Evolutionary conservation across 1,140 invertebrate genomes (phyloP).

Genomic region (Neodiprion virginianus): DNA sequence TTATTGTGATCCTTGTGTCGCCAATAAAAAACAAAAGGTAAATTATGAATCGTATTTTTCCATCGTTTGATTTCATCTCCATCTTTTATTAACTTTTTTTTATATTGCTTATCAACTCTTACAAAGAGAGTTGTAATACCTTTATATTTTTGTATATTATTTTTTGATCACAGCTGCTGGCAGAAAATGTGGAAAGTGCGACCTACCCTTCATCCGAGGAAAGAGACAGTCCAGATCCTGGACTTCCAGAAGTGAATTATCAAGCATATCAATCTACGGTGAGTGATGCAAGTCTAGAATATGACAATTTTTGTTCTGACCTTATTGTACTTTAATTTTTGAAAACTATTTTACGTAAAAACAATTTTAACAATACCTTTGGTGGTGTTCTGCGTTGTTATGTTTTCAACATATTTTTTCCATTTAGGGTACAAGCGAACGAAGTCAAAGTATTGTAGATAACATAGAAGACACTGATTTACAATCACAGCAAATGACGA

Average conservation of each 20-base stretch:
- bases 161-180: constrained; percentile 34
- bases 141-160: constrained; percentile 9
- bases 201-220: constrained; percentile 35
- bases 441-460: constrained; percentile 39
- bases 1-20: constrained; percentile 60
- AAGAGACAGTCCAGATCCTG: constrained; percentile 45
- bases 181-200: constrained; percentile 37
- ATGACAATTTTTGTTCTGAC: constrained; percentile 1
- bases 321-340: constrained; percentile 12
- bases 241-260: constrained; percentile 46
- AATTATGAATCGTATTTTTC: constrained; percentile 17
- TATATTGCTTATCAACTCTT: not conserved
- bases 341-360: constrained; percentile 1
- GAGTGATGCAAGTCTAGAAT: constrained; percentile 7
- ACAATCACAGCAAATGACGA: constrained; percentile 58
- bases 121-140: constrained; percentile 14
- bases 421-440: constrained; percentile 39
- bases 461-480: constrained; percentile 51
- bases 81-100: no score
- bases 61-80: no score
- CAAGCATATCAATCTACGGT: constrained; percentile 42
- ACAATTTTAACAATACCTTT: not conserved
- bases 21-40: constrained; percentile 59
- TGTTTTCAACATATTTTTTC: constrained; percentile 19
- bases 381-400: not conserved